These are phyloP conservation scores for Malaclemys terrapin DNA, from an alignment of 2,113 vertebrate species.

Conservation along the genomic window DNA sequence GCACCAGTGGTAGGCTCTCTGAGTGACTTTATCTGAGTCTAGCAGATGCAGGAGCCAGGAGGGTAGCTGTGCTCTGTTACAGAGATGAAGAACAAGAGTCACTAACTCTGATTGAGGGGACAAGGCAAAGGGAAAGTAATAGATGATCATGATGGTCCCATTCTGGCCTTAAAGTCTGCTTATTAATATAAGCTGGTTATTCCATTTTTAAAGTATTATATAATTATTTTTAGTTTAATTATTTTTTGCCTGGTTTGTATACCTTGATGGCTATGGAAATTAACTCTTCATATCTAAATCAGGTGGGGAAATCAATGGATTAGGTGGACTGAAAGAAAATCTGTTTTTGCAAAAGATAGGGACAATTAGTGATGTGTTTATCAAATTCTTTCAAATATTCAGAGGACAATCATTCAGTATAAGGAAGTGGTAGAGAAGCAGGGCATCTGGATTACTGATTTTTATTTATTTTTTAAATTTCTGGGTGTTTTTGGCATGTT, in stretches of 20 bases:
- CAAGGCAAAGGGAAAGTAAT: no score
- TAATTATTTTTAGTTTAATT: background rate
- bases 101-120: no score
- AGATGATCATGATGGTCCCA: no score
- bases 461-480: background rate
- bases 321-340: background rate
- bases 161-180: no score
- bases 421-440: background rate
- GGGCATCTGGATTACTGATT: background rate
- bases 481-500: background rate
- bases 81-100: no score
- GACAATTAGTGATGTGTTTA: constrained; percentile 17
- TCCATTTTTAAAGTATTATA: background rate
- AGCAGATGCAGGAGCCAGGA: no score
- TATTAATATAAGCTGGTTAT: background rate
- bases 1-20: no score
- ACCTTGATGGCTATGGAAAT: background rate
- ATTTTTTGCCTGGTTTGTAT: rapidly evolving
- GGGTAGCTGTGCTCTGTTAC: no score
- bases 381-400: background rate
- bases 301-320: background rate
- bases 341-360: background rate
- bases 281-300: background rate
- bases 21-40: no score
- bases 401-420: background rate